These are phyloP conservation scores for Periophthalmus modestus DNA, from an alignment of 2,113 vertebrate genomes.

Conservation along the genomic window DNA sequence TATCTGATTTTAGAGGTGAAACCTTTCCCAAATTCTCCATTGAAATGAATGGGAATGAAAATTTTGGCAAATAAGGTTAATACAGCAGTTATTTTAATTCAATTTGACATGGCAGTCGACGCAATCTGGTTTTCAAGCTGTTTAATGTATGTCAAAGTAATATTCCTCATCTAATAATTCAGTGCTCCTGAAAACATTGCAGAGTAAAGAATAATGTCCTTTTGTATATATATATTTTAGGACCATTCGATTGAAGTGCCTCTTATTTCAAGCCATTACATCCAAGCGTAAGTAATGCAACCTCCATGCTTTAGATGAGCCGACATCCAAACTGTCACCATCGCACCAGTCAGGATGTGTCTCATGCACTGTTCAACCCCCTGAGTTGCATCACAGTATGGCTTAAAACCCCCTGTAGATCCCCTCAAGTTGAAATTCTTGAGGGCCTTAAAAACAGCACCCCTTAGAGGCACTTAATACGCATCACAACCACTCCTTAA, in stretches of 20 bases:
- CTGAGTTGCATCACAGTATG: constrained; percentile 66
- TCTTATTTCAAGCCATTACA: constrained; percentile 46
- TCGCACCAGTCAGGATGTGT: constrained; percentile 45
- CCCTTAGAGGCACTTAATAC: constrained; percentile 70
- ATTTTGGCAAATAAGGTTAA: background rate
- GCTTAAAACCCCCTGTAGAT: constrained; percentile 60
- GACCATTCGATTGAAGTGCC: constrained; percentile 9
- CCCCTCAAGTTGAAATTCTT: constrained; percentile 63
- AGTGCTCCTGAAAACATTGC: background rate
- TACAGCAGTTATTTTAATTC: background rate
- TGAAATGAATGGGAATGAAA: too few species aligned
- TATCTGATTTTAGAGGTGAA: too few species aligned
- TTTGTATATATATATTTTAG: constrained; percentile 7
- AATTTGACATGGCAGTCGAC: background rate
- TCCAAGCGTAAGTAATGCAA: constrained; percentile 61
- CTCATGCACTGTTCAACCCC: constrained; percentile 47
- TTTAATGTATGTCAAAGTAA: background rate
- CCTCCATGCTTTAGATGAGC: constrained; percentile 57
- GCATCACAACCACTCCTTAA: constrained; percentile 60
- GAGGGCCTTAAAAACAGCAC: constrained; percentile 61
- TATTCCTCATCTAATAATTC: background rate
- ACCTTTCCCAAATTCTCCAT: too few species aligned
- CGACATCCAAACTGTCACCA: constrained; percentile 43
- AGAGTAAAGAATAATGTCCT: constrained; percentile 4
- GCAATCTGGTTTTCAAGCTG: background rate